A percentile compares a stretch with the other conserved stretches of the same genome.
Conservation (phyloP, 1,140 invertebrate species). For the Nephila pilipes region DNA sequence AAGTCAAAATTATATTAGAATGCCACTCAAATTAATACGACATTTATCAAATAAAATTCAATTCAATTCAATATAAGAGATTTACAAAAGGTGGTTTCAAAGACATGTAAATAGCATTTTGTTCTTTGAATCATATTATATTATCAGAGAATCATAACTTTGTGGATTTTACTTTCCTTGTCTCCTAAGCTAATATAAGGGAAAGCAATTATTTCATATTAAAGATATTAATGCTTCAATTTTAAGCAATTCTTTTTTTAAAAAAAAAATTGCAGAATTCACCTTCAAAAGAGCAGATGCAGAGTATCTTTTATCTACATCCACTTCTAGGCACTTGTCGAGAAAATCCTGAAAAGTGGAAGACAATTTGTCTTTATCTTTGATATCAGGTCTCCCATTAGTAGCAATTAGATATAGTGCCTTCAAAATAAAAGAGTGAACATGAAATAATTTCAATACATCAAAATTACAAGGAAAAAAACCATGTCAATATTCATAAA, state of each 20-base stretch:
- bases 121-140: too few species aligned
- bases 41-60: too few species aligned
- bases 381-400: constrained; percentile 95
- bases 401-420: constrained; percentile 98
- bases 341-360: constrained; percentile 83
- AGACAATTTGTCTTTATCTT: constrained; percentile 91
- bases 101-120: too few species aligned
- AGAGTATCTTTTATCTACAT: constrained; percentile 92
- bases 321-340: constrained; percentile 91
- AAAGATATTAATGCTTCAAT: too few species aligned
- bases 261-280: not conserved
- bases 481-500: not conserved
- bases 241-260: not conserved
- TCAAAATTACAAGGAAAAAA: not conserved
- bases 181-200: too few species aligned
- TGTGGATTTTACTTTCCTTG: not conserved
- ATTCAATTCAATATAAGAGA: too few species aligned
- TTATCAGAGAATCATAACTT: too few species aligned
- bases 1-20: too few species aligned
- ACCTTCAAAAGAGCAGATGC: constrained; percentile 88
- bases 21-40: too few species aligned
- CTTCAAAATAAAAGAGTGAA: constrained; percentile 80
- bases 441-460: not conserved
- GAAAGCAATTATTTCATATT: too few species aligned
- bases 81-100: too few species aligned